Evolutionary conservation across 2,113 vertebrate species (phyloP).

Genomic region (Micromys minutus): DNA sequence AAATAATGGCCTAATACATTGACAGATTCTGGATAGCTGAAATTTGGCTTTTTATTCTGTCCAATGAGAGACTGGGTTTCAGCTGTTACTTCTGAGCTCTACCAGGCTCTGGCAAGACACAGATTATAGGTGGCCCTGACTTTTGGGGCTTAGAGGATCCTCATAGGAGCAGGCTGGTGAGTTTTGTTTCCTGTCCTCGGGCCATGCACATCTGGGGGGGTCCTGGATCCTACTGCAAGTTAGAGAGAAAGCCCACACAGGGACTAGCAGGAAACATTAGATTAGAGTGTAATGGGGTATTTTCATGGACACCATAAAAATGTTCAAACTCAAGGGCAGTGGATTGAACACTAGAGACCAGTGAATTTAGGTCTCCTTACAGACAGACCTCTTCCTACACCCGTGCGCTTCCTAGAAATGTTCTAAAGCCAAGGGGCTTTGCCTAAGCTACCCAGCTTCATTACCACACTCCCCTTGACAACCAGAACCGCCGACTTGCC

Average conservation of each 20-base stretch:
- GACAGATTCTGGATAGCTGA: not conserved
- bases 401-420: not conserved
- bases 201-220: not conserved
- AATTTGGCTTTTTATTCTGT: not conserved
- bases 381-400: not conserved
- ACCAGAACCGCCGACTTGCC: not conserved
- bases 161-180: not conserved
- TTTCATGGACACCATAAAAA: not conserved
- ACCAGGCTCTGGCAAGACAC: not conserved
- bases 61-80: not conserved
- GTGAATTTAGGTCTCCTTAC: not conserved
- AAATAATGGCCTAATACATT: not conserved
- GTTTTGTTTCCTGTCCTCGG: not conserved
- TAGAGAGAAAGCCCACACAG: not conserved
- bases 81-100: not conserved
- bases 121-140: not conserved
- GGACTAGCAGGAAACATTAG: not conserved
- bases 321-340: not conserved
- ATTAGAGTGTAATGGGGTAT: not conserved
- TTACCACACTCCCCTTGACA: not conserved
- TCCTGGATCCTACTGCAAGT: not conserved
- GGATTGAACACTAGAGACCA: not conserved
- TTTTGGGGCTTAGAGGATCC: not conserved
- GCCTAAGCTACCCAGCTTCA: not conserved
- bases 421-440: not conserved